A percentile compares a stretch with the other conserved stretches of the same genome.
These are phyloP conservation scores for Phortica okadai DNA, from an alignment of 2,888 invertebrate species.

Conservation along the genomic window DNA sequence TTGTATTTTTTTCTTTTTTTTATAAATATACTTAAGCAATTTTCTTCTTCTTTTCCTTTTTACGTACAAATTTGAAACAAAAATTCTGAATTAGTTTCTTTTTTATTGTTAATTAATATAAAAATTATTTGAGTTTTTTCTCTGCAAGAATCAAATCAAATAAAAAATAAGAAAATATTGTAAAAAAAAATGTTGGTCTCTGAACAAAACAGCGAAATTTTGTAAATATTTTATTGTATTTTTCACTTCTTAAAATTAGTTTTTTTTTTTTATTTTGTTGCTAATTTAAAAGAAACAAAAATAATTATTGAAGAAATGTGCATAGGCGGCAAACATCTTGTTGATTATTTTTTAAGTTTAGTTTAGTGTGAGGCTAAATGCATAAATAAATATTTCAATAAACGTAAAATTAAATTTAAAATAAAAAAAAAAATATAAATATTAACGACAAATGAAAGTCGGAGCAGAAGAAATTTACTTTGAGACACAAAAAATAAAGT, in stretches of 20 bases:
- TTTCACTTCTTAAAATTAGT: conserved; percentile 36
- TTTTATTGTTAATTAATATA: not conserved
- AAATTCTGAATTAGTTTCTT: not conserved
- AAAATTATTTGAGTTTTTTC: not conserved
- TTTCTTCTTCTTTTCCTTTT: not conserved
- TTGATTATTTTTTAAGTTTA: conserved; percentile 77
- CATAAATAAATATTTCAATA: conserved; percentile 34
- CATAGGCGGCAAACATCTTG: conserved; percentile 56
- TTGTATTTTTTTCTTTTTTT: conserved; percentile 31
- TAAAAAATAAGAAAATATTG: not conserved
- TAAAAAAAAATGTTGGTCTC: not conserved
- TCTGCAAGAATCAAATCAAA: not conserved
- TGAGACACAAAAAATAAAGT: conserved; percentile 13
- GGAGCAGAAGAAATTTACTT: not conserved
- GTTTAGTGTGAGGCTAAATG: conserved; percentile 75
- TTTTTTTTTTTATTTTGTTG: conserved; percentile 47
- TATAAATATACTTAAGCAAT: conserved; percentile 25
- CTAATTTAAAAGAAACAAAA: conserved; percentile 42
- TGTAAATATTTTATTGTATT: conserved; percentile 33
- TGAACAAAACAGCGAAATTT: not conserved
- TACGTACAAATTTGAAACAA: conserved; percentile 15
- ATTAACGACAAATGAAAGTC: not conserved
- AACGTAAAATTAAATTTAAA: not conserved
- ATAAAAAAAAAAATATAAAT: not conserved
- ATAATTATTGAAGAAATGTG: conserved; percentile 6